phyloP scores from a whole-genome alignment of 2,888 invertebrate species.

The Diaprepes abbreviatus region DNA sequence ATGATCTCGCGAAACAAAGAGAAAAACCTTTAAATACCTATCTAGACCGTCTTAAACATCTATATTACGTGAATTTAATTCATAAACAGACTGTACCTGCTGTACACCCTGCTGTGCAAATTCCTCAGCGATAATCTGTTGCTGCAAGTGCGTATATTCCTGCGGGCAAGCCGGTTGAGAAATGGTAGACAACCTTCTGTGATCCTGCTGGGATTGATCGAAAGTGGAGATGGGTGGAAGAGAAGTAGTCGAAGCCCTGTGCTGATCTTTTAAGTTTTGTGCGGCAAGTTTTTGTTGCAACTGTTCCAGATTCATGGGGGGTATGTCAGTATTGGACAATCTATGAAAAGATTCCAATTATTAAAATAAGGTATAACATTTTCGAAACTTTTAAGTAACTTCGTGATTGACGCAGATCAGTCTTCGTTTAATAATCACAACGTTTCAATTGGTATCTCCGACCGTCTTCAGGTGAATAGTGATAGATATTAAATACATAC shows the following conservation, averaged over 20 bases:
- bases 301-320: constrained; percentile 63
- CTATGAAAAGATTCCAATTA: constrained; percentile 51
- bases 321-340: constrained; percentile 57
- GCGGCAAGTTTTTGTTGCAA: constrained; percentile 64
- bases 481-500: no score
- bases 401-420: no score
- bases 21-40: no score
- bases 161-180: constrained; percentile 61
- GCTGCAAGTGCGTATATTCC: constrained; percentile 57
- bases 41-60: no score
- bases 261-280: constrained; percentile 57
- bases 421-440: no score
- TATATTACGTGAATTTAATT: no score
- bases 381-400: no score
- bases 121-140: constrained; percentile 55
- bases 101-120: constrained; percentile 32
- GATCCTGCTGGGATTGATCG: constrained; percentile 56
- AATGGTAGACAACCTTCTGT: constrained; percentile 61
- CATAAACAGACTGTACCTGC: constrained; percentile 13
- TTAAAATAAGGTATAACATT: no score
- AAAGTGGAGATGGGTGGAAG: constrained; percentile 62
- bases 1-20: no score
- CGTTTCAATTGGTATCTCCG: no score
- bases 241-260: constrained; percentile 59
- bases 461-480: no score